These are phyloP conservation scores for Garra rufa DNA, from an alignment of 2,113 vertebrate species.

Conservation along the genomic window DNA sequence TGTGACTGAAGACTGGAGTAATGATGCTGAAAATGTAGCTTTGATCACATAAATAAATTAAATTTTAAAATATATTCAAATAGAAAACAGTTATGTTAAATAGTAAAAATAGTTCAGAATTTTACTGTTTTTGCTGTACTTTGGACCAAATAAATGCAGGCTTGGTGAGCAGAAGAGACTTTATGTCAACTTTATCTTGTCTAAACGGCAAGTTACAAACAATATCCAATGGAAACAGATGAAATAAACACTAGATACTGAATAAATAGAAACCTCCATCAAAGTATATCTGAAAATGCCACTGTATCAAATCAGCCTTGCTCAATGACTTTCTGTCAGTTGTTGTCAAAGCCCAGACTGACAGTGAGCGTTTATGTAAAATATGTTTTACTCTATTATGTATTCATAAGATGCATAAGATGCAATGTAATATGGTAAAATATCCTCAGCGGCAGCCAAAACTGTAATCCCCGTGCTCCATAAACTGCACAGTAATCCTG, in stretches of 20 bases:
- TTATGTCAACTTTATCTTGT: background rate
- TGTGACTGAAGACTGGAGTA: no score
- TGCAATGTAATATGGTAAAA: conserved; percentile 43
- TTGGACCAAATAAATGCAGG: no score
- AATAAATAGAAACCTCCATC: background rate
- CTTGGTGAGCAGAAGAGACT: no score
- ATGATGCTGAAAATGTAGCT: no score
- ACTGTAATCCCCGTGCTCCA: conserved; percentile 33
- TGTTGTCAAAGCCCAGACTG: background rate
- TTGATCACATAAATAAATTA: no score
- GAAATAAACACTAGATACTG: background rate
- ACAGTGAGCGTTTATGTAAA: background rate
- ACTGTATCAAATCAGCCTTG: background rate
- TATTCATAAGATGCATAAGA: conserved; percentile 46
- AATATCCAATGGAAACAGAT: background rate
- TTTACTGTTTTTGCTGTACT: no score
- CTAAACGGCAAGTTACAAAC: background rate
- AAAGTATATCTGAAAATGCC: background rate
- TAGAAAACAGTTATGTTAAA: no score
- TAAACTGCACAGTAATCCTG: conserved; percentile 48
- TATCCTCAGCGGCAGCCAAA: conserved; percentile 35
- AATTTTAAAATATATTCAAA: no score
- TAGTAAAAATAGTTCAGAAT: no score
- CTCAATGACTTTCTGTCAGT: background rate
- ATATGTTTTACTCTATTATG: conserved; percentile 21